Conservation (phyloP, 2,113 vertebrate genomes). For the Rhineura floridana region DNA sequence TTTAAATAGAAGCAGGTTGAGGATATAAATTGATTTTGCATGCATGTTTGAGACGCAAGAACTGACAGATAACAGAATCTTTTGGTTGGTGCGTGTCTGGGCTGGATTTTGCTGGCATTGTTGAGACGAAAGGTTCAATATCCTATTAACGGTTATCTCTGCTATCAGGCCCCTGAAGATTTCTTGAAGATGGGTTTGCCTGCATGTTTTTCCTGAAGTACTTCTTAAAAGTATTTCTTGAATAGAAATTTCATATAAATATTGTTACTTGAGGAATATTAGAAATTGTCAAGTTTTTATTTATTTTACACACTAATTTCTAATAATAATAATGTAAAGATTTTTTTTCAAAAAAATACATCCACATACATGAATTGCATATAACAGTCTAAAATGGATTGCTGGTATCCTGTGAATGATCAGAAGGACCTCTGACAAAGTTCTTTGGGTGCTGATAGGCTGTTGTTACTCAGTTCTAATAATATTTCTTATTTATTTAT, state of each 20-base stretch:
- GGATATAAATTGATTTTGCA: not conserved
- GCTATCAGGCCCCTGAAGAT: not conserved
- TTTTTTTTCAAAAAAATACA: too few species aligned
- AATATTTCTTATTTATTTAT: too few species aligned
- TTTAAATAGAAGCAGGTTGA: not conserved
- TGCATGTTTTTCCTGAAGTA: not conserved
- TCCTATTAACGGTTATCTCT: constrained; percentile 21
- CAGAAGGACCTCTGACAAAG: too few species aligned
- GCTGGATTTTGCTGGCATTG: not conserved
- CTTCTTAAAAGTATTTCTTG: not conserved
- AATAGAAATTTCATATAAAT: not conserved
- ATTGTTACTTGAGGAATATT: not conserved
- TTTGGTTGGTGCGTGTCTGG: not conserved
- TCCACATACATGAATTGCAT: too few species aligned
- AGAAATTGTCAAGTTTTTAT: not conserved
- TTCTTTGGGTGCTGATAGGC: too few species aligned
- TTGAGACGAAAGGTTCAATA: constrained; percentile 2
- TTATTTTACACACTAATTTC: not conserved
- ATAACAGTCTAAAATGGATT: too few species aligned
- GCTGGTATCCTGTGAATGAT: too few species aligned
- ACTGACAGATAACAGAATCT: not conserved
- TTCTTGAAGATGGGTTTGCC: not conserved
- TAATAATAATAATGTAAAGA: not conserved
- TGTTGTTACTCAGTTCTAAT: too few species aligned
- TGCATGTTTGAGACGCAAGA: not conserved